Evolutionary conservation across 2,113 vertebrate species (phyloP).

Genomic region (Onychostoma macrolepis): DNA sequence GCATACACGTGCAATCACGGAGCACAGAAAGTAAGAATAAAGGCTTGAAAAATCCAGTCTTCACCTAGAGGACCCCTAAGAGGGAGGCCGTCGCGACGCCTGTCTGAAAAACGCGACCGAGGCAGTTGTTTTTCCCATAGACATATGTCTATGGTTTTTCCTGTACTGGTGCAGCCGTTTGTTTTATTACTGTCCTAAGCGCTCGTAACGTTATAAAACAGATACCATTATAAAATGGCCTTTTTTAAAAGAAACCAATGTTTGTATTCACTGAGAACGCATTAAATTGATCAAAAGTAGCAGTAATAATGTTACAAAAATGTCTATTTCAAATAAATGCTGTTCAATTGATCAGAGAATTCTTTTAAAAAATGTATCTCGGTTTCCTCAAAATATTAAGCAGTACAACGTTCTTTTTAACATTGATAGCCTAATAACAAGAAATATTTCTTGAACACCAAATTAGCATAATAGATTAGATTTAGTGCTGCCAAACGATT

Average conservation of each 20-base stretch:
- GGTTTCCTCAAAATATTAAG: background rate
- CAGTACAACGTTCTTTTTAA: background rate
- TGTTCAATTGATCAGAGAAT: background rate
- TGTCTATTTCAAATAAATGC: background rate
- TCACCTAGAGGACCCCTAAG: no score
- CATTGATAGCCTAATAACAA: background rate
- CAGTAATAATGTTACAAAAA: background rate
- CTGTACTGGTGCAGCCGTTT: background rate
- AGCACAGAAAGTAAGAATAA: no score
- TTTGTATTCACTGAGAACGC: background rate
- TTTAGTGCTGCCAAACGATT: background rate
- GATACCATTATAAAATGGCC: background rate
- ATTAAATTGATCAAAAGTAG: background rate
- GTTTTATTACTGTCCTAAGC: background rate
- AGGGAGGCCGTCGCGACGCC: no score
- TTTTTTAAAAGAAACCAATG: background rate
- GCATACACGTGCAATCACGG: no score
- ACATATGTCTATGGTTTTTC: no score
- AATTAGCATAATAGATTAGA: background rate
- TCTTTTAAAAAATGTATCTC: no score
- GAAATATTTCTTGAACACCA: no score
- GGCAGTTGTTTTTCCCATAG: no score
- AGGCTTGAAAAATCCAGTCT: no score
- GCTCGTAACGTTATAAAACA: background rate
- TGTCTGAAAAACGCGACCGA: no score